Evolutionary conservation across 2,113 vertebrate genomes (phyloP).

Genomic region (Phalacrocorax brasilianus): DNA sequence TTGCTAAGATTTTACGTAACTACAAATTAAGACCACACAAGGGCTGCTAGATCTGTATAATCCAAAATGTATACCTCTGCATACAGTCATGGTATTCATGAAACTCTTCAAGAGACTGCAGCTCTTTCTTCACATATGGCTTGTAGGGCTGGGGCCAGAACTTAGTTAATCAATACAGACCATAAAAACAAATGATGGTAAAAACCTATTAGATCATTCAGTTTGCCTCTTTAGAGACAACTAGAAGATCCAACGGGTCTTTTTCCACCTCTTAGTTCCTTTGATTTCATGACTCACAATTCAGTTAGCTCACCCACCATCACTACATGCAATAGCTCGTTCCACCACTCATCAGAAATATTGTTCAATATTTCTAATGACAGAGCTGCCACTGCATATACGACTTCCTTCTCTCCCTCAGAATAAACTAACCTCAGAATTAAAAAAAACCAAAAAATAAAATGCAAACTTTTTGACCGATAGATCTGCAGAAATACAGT

Average conservation of each 20-base stretch:
- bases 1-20: background rate
- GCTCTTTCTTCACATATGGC: background rate
- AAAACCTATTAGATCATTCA: background rate
- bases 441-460: background rate
- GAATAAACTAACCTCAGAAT: background rate
- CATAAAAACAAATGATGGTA: background rate
- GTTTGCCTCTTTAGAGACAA: background rate
- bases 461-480: background rate
- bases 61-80: background rate
- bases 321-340: background rate
- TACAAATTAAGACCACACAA: background rate
- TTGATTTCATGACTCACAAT: background rate
- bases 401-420: background rate
- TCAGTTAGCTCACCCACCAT: background rate
- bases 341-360: background rate
- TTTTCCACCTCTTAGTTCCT: background rate
- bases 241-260: background rate
- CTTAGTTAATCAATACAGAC: background rate
- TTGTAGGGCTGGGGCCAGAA: background rate
- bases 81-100: background rate
- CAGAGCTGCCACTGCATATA: background rate
- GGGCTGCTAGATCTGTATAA: background rate
- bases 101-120: background rate
- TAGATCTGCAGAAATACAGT: background rate
- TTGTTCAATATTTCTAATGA: background rate